These are phyloP conservation scores for Cheilosia pagana DNA, from an alignment of 2,888 invertebrate genomes.

Conservation along the genomic window DNA sequence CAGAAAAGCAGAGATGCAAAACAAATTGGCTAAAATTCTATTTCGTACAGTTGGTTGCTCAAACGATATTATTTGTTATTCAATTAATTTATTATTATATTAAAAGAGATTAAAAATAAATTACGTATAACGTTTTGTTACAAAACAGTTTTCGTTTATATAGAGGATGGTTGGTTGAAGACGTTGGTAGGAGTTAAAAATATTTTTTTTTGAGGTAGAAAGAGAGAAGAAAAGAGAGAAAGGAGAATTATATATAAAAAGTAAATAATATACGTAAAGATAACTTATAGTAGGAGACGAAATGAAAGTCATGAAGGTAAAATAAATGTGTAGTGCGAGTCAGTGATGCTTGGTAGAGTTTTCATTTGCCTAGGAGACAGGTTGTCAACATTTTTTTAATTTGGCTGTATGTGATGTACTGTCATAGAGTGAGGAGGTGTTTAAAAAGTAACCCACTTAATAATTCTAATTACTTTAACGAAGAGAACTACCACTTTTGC, in stretches of 20 bases:
- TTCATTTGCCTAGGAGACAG: no score
- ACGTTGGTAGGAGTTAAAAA: constrained; percentile 2
- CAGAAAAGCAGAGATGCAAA: constrained; percentile 48
- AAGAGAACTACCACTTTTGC: no score
- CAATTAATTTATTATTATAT: not conserved
- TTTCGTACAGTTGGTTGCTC: constrained; percentile 56
- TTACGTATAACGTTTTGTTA: constrained; percentile 20
- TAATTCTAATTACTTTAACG: no score
- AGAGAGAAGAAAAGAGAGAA: constrained; percentile 46
- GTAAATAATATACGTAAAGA: constrained; percentile 12
- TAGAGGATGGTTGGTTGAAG: constrained; percentile 33
- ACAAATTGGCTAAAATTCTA: constrained; percentile 50
- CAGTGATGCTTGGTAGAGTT: constrained; percentile 21
- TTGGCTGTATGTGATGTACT: no score
- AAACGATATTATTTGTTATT: constrained; percentile 19
- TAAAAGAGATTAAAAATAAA: constrained; percentile 21
- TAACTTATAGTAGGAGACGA: constrained; percentile 1
- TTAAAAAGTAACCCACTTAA: no score
- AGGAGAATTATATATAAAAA: constrained; percentile 46
- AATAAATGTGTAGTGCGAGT: not conserved
- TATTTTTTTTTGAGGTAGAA: constrained; percentile 12
- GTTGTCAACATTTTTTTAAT: no score
- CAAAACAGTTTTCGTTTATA: constrained; percentile 7
- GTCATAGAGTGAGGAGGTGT: no score
- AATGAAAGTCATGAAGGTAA: constrained; percentile 9